Evolutionary conservation across 2,888 invertebrate genomes (phyloP).

Genomic region (Callosobruchus maculatus): DNA sequence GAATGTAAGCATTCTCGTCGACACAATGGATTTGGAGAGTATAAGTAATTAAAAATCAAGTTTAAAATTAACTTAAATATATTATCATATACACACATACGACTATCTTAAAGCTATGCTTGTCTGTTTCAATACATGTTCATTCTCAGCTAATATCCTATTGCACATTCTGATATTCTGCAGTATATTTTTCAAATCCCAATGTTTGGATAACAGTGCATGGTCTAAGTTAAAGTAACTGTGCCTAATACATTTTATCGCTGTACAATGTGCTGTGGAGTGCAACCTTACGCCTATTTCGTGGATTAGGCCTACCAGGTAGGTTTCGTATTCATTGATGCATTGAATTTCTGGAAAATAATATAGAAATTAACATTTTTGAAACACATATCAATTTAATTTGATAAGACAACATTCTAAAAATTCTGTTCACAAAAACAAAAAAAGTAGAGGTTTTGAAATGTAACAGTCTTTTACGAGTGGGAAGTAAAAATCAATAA

Average conservation of each 20-base stretch:
- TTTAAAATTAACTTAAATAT: neutral
- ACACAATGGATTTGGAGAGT: too few species aligned
- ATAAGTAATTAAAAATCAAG: too few species aligned
- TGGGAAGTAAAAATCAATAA: too few species aligned
- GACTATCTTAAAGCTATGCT: slow-evolving; percentile 28
- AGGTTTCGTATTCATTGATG: slow-evolving; percentile 79
- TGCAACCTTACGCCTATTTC: slow-evolving; percentile 78
- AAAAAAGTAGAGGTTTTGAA: too few species aligned
- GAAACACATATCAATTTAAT: too few species aligned
- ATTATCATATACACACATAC: neutral
- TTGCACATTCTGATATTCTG: slow-evolving; percentile 61
- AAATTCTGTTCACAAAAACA: too few species aligned
- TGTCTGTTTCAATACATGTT: slow-evolving; percentile 47
- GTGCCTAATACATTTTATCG: slow-evolving; percentile 75
- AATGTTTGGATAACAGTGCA: slow-evolving; percentile 79
- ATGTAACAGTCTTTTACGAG: too few species aligned
- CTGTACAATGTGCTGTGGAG: slow-evolving; percentile 75
- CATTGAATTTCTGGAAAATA: slow-evolving; percentile 75
- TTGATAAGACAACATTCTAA: too few species aligned
- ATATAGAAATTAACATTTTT: too few species aligned
- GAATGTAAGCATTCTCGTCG: too few species aligned
- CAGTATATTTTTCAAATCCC: slow-evolving; percentile 68
- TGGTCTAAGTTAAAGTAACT: slow-evolving; percentile 75
- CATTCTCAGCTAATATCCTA: slow-evolving; percentile 53
- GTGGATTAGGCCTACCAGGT: slow-evolving; percentile 73